Conservation (phyloP, 2,113 vertebrate genomes). For the Bothrops jararaca region DNA sequence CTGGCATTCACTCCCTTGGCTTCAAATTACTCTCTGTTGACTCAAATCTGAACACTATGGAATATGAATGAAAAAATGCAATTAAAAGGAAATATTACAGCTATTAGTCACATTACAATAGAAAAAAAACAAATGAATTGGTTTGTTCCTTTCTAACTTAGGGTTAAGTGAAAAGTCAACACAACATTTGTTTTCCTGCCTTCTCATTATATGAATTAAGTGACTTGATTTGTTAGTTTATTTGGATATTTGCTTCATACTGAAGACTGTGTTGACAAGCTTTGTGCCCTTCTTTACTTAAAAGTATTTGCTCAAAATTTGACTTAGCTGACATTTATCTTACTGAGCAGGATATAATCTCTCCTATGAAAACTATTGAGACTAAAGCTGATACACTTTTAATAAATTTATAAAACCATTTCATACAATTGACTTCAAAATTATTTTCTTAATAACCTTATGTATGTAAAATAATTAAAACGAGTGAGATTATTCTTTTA, state of each 20-base stretch:
- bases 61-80: background rate
- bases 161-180: background rate
- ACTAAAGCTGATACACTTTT: background rate
- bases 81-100: slow-evolving; percentile 21
- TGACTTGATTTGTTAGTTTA: background rate
- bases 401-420: background rate
- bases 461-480: background rate
- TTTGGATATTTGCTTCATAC: background rate
- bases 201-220: slow-evolving; percentile 2
- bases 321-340: background rate
- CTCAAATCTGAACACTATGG: background rate
- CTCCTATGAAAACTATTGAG: background rate
- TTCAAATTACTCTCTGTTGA: slow-evolving; percentile 41
- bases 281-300: background rate
- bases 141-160: background rate
- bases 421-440: background rate
- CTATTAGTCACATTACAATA: background rate
- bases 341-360: background rate
- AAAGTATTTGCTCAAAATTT: background rate
- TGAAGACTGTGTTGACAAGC: background rate
- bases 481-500: background rate
- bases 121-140: background rate
- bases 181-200: background rate
- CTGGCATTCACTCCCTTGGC: slow-evolving; percentile 30
- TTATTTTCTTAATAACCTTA: background rate